These are phyloP conservation scores for Drosophila differens DNA, from an alignment of 2,888 invertebrate species.

Conservation along the genomic window DNA sequence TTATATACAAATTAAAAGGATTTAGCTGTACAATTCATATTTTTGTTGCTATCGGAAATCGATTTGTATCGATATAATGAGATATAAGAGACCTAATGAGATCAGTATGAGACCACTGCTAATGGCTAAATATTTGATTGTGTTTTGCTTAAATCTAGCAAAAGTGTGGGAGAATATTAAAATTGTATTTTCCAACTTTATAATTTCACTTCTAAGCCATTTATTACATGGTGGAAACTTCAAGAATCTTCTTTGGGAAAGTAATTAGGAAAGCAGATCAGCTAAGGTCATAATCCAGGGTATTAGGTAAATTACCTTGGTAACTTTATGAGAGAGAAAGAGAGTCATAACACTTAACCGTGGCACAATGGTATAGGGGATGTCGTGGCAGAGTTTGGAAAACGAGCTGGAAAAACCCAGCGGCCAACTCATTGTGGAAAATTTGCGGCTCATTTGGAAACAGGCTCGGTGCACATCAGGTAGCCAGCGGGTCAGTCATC, in stretches of 20 bases:
- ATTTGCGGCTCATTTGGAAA: conserved; percentile 70
- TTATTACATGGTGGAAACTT: neutral
- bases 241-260: neutral
- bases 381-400: neutral
- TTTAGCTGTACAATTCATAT: neutral
- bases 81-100: accelerated
- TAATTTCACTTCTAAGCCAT: neutral
- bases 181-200: neutral
- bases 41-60: neutral
- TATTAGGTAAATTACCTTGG: conserved; percentile 42
- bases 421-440: conserved; percentile 72
- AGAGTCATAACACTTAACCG: conserved; percentile 43
- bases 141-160: no score
- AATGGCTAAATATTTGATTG: neutral
- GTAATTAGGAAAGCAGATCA: conserved; percentile 18
- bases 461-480: conserved; percentile 29
- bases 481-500: conserved; percentile 24
- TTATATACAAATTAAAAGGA: neutral
- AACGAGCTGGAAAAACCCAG: conserved; percentile 61
- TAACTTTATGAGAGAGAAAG: conserved; percentile 32
- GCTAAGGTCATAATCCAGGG: conserved; percentile 15
- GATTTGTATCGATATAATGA: neutral
- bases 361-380: conserved; percentile 8
- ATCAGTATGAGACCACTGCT: neutral
- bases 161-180: neutral